Base-by-base conservation (phyloP, 2,888 invertebrate species). In the Orchesella flavescens region DNA sequence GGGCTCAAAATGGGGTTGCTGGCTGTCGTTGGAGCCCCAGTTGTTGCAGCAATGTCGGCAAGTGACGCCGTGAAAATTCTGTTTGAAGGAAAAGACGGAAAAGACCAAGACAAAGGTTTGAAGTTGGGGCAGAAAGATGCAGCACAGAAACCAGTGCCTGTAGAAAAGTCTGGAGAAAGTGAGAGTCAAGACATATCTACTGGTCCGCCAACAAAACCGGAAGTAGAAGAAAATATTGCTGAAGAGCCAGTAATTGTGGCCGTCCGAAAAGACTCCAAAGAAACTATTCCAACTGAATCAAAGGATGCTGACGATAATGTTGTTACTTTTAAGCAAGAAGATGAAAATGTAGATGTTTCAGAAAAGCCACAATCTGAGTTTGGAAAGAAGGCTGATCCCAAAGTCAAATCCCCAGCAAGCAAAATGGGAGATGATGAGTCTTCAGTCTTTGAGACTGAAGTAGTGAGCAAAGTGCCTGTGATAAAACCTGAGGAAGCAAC, bases 1-100 rank as follows among this genome's bases (percentile, higher is more conserved):
- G 97, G 97, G 17, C 94, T 96, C 0, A 95, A 96, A 89, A 92
- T 95, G 90, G 97, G 97, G 0, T 91, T 97, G 1, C 91, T 98
- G 86, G 97, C 97, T 21, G 92, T 97, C 34, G 93, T 96, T 72
- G 96, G 95, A 46, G 96, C 96, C n/a, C 97, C 98, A 4, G 93
- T 97, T 24, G 90, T 97, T 79, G 97, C 97, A 53, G 97, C 97
- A 44, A 95, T 95, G 91, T 95, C 95, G 19, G 93, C 94, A 2
- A n/a, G n/a, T n/a, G 94, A 96, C 90, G 96, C 95, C 7, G 93
- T 96, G 7, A 76, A 82, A 46, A 61, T 43, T 49, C 43, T 81
- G 57, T 74, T 1, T 17, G 3, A 5, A 4, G 57, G 57, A 57
- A 17, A 57, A 57, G 57, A 17, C 19, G 21, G 19, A 2, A 57